These are phyloP conservation scores for Hozukius guyotensis DNA, from an alignment of 2,797 vertebrate species.

Conservation along the genomic window DNA sequence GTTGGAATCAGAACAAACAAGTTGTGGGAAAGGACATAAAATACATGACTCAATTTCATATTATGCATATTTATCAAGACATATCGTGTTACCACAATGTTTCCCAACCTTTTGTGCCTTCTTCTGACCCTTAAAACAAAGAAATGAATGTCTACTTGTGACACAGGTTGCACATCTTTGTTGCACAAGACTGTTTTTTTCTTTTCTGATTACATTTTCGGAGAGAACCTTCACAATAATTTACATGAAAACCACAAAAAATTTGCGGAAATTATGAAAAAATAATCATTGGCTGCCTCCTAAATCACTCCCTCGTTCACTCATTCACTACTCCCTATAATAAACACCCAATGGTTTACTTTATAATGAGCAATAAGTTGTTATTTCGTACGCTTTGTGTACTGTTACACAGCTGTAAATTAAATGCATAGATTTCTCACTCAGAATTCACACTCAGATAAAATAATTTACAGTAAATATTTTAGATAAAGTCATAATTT, in stretches of 20 bases:
- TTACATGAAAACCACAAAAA: not conserved
- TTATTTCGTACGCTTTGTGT: not conserved
- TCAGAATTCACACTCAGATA: not conserved
- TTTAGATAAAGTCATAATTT: not conserved
- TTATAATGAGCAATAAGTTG: not conserved
- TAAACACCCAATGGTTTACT: not conserved
- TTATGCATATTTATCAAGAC: not conserved
- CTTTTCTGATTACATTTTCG: not conserved
- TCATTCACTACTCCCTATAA: not conserved
- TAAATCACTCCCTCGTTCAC: not conserved
- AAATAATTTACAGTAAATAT: not conserved
- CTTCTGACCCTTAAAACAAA: not conserved
- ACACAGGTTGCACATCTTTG: not conserved
- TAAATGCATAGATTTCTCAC: not conserved
- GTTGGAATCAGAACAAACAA: not conserved
- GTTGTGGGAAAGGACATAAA: not conserved
- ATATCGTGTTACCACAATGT: accelerated
- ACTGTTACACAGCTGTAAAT: not conserved
- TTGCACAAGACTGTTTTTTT: not conserved
- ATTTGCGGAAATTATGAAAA: not conserved
- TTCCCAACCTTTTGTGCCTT: not conserved
- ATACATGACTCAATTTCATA: not conserved
- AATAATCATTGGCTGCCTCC: not conserved
- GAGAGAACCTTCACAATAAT: not conserved
- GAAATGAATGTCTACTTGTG: not conserved